phyloP scores from a whole-genome alignment of 1,140 invertebrate species.

The Drosophila quadrilineata region DNA sequence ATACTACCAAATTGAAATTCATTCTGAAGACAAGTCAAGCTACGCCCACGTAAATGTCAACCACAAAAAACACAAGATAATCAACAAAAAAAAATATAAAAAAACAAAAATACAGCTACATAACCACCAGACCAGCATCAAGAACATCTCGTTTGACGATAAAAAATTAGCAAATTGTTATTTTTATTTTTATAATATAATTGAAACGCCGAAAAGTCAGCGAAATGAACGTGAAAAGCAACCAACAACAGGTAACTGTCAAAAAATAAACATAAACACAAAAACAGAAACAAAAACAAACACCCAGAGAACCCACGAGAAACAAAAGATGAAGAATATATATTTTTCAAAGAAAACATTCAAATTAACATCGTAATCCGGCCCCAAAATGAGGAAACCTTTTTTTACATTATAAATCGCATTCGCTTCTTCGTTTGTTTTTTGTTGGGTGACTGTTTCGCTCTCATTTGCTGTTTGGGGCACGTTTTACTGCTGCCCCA shows the following conservation, averaged over 20 bases:
- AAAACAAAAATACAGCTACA: too few relatives aligned
- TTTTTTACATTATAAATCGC: constrained; percentile 39
- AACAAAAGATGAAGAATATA: background rate
- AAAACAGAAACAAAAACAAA: constrained; percentile 26
- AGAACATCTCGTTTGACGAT: constrained; percentile 22
- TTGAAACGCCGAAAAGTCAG: constrained; percentile 65
- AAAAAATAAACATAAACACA: constrained; percentile 20
- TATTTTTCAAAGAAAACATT: constrained; percentile 21
- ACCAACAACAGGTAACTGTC: constrained; percentile 30
- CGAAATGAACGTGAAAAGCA: constrained; percentile 25
- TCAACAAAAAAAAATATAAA: too few relatives aligned
- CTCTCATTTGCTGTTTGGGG: background rate
- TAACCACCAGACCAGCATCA: background rate
- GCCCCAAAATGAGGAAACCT: constrained; percentile 26
- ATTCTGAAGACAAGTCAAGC: constrained; percentile 24
- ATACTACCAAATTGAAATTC: background rate
- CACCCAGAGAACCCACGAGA: constrained; percentile 21
- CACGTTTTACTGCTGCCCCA: constrained; percentile 19
- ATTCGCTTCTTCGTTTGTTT: constrained; percentile 11
- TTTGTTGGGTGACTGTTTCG: background rate
- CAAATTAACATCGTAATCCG: constrained; percentile 59
- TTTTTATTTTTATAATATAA: constrained; percentile 76
- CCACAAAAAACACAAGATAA: constrained; percentile 20
- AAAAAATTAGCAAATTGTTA: constrained; percentile 71
- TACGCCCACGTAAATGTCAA: constrained; percentile 25